Conservation (phyloP, 2,113 vertebrate genomes). For the Oceanodroma tethys region DNA sequence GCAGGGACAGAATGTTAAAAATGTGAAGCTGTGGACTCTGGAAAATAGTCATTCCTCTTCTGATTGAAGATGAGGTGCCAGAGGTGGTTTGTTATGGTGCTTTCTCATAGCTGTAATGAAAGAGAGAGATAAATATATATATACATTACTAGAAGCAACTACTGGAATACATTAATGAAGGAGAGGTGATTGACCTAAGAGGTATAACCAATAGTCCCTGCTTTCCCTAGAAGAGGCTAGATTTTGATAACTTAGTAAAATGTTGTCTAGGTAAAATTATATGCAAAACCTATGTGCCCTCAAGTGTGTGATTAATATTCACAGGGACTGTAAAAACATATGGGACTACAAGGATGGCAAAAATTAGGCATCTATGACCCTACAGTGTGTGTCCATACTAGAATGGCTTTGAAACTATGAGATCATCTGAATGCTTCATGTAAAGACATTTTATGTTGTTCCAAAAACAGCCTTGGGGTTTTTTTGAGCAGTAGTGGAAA, state of each 20-base stretch:
- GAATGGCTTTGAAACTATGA: background rate
- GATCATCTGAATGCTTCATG: background rate
- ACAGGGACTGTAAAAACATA: background rate
- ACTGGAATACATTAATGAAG: background rate
- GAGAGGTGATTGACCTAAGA: background rate
- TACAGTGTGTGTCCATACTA: background rate
- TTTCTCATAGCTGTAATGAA: background rate
- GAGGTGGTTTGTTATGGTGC: conserved; percentile 1
- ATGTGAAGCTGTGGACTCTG: background rate
- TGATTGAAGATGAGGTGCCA: conserved; percentile 5
- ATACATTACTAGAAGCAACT: background rate
- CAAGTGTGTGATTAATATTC: background rate
- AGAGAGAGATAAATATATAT: background rate
- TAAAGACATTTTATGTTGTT: background rate
- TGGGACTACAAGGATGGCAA: background rate
- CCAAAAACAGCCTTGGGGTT: background rate
- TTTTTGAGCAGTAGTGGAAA: background rate
- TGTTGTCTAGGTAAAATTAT: background rate
- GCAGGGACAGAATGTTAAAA: background rate
- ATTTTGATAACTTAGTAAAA: conserved; percentile 18
- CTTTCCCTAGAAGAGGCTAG: background rate
- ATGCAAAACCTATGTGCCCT: background rate
- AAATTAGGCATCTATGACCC: background rate
- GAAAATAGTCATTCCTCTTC: background rate
- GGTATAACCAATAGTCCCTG: background rate